A percentile compares a stretch with the other conserved stretches of the same genome.
Conservation (phyloP, 2,113 vertebrate genomes). For the Thunnus maccoyii region DNA sequence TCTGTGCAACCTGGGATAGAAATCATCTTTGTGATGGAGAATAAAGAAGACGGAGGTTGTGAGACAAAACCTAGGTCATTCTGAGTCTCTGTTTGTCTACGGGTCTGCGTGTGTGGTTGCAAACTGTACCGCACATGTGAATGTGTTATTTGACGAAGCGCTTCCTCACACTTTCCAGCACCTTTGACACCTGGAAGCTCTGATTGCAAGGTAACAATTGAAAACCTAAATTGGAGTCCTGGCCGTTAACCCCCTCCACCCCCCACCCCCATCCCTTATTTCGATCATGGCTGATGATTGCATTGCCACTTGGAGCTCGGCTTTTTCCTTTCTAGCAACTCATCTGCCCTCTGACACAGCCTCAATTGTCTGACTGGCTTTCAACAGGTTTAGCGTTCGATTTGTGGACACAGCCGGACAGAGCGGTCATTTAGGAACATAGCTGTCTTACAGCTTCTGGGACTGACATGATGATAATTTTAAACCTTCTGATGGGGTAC, state of each 20-base stretch:
- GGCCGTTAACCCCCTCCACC: conserved; percentile 22
- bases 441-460: conserved; percentile 7
- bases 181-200: conserved; percentile 40
- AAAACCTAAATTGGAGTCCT: conserved; percentile 39
- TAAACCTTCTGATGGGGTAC: neutral
- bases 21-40: conserved; percentile 48
- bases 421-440: conserved; percentile 26
- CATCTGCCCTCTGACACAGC: conserved; percentile 55
- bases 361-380: conserved; percentile 52
- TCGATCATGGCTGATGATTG: conserved; percentile 65
- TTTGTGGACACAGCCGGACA: conserved; percentile 15
- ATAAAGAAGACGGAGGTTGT: conserved; percentile 28
- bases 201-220: conserved; percentile 55
- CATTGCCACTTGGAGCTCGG: conserved; percentile 40
- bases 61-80: conserved; percentile 24
- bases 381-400: conserved; percentile 25
- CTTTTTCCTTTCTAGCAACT: conserved; percentile 38
- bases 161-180: conserved; percentile 4
- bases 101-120: neutral
- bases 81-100: conserved; percentile 16
- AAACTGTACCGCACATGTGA: neutral
- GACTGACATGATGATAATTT: neutral
- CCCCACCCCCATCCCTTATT: conserved; percentile 15
- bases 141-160: neutral
- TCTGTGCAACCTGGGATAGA: conserved; percentile 39